Conservation (phyloP, 2,113 vertebrate genomes). For the Daboia siamensis region DNA sequence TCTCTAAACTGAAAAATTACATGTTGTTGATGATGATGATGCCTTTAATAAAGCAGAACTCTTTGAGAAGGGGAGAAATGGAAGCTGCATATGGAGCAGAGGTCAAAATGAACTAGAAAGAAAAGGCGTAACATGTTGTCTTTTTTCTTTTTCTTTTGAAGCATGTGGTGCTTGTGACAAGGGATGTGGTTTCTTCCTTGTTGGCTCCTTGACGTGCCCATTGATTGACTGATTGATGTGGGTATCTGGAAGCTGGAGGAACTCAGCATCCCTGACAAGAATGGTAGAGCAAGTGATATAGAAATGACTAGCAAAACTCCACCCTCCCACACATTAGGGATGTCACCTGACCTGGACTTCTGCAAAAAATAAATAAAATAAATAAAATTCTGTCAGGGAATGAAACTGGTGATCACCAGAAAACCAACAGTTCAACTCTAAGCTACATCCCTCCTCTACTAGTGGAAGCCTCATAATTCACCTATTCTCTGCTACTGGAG, state of each 20-base stretch:
- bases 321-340: neutral
- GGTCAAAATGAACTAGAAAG: neutral
- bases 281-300: neutral
- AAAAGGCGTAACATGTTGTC: neutral
- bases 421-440: neutral
- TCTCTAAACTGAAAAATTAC: neutral
- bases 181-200: neutral
- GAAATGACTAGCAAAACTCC: neutral
- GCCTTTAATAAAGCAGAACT: neutral
- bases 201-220: neutral
- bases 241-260: neutral
- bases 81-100: neutral
- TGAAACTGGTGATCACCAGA: neutral
- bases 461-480: neutral
- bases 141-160: neutral
- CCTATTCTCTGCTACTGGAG: neutral
- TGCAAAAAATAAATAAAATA: neutral
- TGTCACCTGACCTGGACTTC: neutral
- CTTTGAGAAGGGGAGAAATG: neutral
- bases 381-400: neutral
- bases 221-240: neutral
- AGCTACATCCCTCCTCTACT: neutral
- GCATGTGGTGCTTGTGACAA: neutral
- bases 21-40: neutral
- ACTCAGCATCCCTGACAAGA: neutral